phyloP scores from a whole-genome alignment of 2,797 vertebrate species.

The Loris lydekkerianus region DNA sequence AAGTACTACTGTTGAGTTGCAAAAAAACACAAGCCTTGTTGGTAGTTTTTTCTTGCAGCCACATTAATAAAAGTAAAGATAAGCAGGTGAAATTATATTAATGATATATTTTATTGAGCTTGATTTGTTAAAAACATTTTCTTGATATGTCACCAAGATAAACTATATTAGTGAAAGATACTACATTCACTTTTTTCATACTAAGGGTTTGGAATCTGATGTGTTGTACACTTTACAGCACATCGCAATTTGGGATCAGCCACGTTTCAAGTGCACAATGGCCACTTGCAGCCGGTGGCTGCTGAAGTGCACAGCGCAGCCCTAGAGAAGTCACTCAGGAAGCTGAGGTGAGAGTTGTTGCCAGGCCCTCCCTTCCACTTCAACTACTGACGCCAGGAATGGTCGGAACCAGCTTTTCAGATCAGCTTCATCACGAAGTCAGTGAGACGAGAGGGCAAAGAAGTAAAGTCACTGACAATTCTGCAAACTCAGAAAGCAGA shows the following conservation, averaged over 20 bases:
- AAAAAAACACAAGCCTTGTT: background rate
- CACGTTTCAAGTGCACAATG: background rate
- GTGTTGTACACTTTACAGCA: background rate
- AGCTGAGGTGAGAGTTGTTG: background rate
- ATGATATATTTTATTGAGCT: background rate
- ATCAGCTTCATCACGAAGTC: background rate
- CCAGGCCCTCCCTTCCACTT: background rate
- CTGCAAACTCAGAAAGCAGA: background rate
- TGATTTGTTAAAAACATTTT: background rate
- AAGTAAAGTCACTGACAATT: background rate
- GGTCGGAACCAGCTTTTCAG: background rate
- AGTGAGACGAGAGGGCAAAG: background rate
- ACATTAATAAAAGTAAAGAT: conserved; percentile 1
- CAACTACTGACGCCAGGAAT: background rate
- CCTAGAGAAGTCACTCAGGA: background rate
- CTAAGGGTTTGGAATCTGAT: background rate
- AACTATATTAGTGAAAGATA: background rate
- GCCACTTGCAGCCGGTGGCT: background rate
- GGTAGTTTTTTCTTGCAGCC: background rate
- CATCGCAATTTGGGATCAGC: background rate
- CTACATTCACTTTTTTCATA: background rate
- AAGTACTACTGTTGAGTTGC: background rate
- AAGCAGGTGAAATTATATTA: background rate
- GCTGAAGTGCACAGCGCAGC: accelerated
- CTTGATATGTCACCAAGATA: background rate